A percentile compares a stretch with the other conserved stretches of the same genome.
Evolutionary conservation across 2,888 invertebrate genomes (phyloP).

Genomic region (Torymus tubicola): DNA sequence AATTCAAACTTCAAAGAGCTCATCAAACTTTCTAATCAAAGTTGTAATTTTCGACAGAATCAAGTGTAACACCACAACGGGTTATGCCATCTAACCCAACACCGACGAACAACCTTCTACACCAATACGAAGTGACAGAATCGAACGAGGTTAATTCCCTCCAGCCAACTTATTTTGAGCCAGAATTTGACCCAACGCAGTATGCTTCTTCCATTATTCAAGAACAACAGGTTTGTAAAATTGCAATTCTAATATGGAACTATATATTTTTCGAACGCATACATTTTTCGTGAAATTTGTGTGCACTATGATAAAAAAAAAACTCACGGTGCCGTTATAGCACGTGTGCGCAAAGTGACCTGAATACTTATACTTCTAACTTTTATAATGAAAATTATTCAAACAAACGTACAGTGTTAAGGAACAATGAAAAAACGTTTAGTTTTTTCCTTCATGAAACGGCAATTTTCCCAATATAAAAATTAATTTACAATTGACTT

Average conservation of each 20-base stretch:
- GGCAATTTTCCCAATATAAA: no score
- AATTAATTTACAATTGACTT: no score
- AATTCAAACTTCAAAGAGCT: neutral
- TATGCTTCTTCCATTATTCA: slow-evolving; percentile 31
- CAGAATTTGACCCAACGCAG: slow-evolving; percentile 66
- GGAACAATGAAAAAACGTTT: no score
- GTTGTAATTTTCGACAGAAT: slow-evolving; percentile 22
- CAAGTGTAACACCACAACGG: slow-evolving; percentile 51
- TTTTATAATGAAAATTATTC: no score
- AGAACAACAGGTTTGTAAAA: slow-evolving; percentile 51
- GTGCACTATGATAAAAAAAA: no score
- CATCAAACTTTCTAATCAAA: neutral
- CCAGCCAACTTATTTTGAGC: slow-evolving; percentile 64
- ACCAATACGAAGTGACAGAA: slow-evolving; percentile 72
- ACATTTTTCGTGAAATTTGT: no score
- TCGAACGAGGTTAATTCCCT: slow-evolving; percentile 66
- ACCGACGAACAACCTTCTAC: slow-evolving; percentile 56
- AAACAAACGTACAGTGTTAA: no score
- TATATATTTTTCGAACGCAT: no score
- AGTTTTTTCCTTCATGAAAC: no score
- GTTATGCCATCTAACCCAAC: slow-evolving; percentile 52
- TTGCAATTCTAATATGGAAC: neutral
- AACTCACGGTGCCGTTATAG: no score
- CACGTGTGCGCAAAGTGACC: no score
- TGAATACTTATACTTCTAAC: no score